Percentiles rank a stretch among this genome's conserved stretches.
Conservation (phyloP, 2,888 invertebrate species). For the Drosophila tripunctata region DNA sequence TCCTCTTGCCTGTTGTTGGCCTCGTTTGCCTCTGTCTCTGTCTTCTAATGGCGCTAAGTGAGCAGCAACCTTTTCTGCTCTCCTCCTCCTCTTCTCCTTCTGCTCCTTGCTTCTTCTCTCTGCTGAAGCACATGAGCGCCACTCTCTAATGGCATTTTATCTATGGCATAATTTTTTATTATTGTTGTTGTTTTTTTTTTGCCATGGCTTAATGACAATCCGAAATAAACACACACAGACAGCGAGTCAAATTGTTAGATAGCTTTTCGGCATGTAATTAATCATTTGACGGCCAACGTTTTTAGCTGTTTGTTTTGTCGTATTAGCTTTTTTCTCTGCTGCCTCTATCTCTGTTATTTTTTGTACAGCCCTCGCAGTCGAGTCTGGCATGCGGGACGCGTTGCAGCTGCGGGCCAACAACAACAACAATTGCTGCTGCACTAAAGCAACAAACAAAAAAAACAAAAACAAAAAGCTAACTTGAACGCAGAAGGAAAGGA, state of each 20-base stretch:
- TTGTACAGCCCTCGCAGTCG: conserved; percentile 17
- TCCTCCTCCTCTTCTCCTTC: not conserved
- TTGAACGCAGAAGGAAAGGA: no score
- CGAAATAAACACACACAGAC: conserved; percentile 56
- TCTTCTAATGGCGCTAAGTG: conserved; percentile 78
- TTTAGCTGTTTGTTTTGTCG: not conserved
- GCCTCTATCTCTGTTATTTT: not conserved
- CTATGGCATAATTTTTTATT: conserved; percentile 81
- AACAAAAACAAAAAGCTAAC: conserved; percentile 10
- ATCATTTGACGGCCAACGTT: conserved; percentile 70
- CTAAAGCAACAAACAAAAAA: conserved; percentile 22
- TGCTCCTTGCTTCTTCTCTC: not conserved
- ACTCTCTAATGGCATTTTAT: conserved; percentile 80
- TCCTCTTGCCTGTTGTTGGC: conserved; percentile 28
- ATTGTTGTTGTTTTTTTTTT: conserved; percentile 53
- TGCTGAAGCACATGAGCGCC: conserved; percentile 42
- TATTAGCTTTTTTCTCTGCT: not conserved
- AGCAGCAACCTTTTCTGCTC: conserved; percentile 32
- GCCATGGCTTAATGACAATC: conserved; percentile 75
- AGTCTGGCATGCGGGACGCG: conserved; percentile 61
- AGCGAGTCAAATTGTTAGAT: conserved; percentile 78
- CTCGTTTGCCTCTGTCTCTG: conserved; percentile 51
- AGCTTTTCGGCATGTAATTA: conserved; percentile 80
- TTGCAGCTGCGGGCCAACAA: conserved; percentile 62
- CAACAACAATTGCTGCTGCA: conserved; percentile 28